A percentile compares a stretch with the other conserved stretches of the same genome.
Evolutionary conservation across 1,140 invertebrate species (phyloP).

Genomic region (Scaptomyza graminum): DNA sequence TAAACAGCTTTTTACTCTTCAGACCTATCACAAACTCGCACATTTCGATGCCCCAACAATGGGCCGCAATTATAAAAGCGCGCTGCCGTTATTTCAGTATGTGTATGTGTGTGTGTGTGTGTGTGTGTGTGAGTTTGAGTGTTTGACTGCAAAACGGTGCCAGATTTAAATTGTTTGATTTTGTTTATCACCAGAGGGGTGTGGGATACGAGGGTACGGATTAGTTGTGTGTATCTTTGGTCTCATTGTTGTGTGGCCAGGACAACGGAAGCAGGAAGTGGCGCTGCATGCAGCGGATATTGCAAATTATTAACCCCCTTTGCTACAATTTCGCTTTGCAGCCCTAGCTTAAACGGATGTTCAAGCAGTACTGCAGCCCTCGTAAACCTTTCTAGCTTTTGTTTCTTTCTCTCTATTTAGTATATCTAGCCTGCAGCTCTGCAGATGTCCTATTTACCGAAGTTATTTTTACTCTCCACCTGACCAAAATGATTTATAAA

Average conservation of each 20-base stretch:
- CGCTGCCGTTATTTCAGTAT: conserved; percentile 4
- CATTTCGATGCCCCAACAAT: conserved; percentile 74
- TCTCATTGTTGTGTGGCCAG: conserved; percentile 44
- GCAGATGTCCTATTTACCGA: conserved; percentile 8
- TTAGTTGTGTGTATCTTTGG: conserved; percentile 40
- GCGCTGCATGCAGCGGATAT: conserved; percentile 72
- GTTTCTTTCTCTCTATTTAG: background rate
- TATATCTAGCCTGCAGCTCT: background rate
- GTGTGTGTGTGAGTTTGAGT: conserved; percentile 9
- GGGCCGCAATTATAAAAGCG: conserved; percentile 63
- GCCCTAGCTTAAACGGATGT: conserved; percentile 21
- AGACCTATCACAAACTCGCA: conserved; percentile 72
- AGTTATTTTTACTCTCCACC: conserved; percentile 30
- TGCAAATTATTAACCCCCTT: conserved; percentile 76
- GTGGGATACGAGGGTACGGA: background rate
- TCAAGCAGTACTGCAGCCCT: conserved; percentile 7
- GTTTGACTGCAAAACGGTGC: conserved; percentile 15
- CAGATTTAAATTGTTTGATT: conserved; percentile 36
- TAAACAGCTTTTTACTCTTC: background rate
- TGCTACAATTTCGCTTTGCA: conserved; percentile 46
- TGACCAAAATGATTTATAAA: conserved; percentile 77
- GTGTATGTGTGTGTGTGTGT: conserved; percentile 6
- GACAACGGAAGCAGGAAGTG: conserved; percentile 62
- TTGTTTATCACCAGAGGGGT: conserved; percentile 7
- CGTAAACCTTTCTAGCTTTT: conserved; percentile 39